Conservation (phyloP, 2,797 vertebrate genomes). For the Enteromius treurensis region DNA sequence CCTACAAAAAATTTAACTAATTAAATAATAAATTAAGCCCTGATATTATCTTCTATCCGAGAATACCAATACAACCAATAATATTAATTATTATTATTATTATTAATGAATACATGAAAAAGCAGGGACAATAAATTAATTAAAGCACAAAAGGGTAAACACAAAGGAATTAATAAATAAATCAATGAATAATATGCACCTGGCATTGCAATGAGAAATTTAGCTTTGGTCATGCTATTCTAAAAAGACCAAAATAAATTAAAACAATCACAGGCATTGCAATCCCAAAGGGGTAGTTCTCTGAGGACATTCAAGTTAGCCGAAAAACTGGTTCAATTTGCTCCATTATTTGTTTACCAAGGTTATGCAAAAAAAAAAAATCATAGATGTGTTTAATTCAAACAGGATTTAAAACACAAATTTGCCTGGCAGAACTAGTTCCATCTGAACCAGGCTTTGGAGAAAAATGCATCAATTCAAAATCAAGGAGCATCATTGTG, state of each 20-base stretch:
- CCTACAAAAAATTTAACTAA: neutral
- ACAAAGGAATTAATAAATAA: neutral
- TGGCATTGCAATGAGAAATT: neutral
- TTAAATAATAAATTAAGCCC: neutral
- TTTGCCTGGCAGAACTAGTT: neutral
- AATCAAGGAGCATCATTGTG: neutral
- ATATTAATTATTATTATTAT: neutral
- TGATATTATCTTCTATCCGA: neutral
- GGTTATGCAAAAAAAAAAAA: neutral
- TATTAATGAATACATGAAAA: neutral
- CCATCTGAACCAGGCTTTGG: neutral
- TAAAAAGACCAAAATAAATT: neutral
- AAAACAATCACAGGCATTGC: neutral
- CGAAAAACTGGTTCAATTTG: slow-evolving; percentile 8
- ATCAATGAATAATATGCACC: neutral
- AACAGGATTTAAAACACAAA: neutral
- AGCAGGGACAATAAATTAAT: neutral
- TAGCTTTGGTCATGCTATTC: neutral
- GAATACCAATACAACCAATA: neutral
- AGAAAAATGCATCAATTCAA: neutral
- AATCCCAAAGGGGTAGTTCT: neutral
- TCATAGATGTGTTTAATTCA: neutral
- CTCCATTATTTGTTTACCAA: neutral
- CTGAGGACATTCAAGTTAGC: neutral
- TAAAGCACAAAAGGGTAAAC: neutral